Evolutionary conservation across 1,140 invertebrate genomes (phyloP), one percentile per base, ranked within the genome.

Genomic region (Varroa destructor): DNA sequence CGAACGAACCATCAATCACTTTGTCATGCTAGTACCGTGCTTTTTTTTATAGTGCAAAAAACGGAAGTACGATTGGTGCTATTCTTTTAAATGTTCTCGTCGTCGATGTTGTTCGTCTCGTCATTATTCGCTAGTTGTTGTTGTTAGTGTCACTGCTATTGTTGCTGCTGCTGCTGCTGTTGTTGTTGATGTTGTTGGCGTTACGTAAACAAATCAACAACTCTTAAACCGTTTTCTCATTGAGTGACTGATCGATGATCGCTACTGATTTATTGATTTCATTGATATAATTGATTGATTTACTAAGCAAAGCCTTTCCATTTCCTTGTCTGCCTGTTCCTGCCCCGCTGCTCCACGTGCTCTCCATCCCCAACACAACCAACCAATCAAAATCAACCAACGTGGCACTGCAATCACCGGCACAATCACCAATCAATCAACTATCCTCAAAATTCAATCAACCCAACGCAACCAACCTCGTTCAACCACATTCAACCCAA

Each of bases 311-410:
- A 67, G 61, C 61, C 61, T 67, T 43, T 67, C 46, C 46, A 51
- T 67, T 67, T 67, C 61, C 61, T 67, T 67, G 61, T 67, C 61
- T 67, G 61, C 61, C 61, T 67, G 61, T 43, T 67, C 61, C 61
- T 67, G 61, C 37, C 61, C 61, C 61, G 61, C 40, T 46, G 40
- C 61, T 51, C 46, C 46, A 51, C 46, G 46, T 51, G 46, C 46
- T 51, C 46, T 51, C 46, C 8, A 51, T 8, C 46, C 46, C 46
- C 46, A 51, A 51, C 46, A 51, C 46, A 51, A 51, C 46, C 46
- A 51, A 51, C 46, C 46, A 51, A 51, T 51, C 46, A 51, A 51
- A 51, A 51, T 8, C 46, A 51, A 51, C 46, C 61, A 67, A 67
- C 61, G 40, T 67, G 46, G 46, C 46, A 51, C 46, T 51, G 46